phyloP scores from a whole-genome alignment of 2,113 vertebrate genomes.

The Nansenia antarctica region DNA sequence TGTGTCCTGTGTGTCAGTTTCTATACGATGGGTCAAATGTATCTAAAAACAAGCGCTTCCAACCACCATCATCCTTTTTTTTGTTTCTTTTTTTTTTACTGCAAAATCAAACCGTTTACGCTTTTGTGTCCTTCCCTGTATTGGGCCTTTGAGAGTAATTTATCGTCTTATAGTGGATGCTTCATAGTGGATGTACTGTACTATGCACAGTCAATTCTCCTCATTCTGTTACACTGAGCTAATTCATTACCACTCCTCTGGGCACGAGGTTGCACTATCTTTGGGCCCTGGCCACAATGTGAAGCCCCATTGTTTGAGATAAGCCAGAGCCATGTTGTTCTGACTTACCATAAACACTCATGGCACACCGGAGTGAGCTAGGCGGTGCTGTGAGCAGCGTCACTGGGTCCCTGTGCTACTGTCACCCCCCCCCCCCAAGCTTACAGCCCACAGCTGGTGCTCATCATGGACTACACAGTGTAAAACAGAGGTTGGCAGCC shows the following conservation, averaged over 20 bases:
- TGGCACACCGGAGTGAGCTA: constrained; percentile 12
- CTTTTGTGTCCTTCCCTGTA: no score
- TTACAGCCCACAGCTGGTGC: constrained; percentile 13
- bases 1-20: no score
- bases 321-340: constrained; percentile 1
- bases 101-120: no score
- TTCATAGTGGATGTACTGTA: no score
- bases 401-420: background rate
- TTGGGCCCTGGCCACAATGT: background rate
- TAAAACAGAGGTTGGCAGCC: background rate
- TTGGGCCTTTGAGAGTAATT: no score
- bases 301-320: background rate
- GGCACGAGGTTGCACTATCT: constrained; percentile 12
- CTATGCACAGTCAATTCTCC: background rate
- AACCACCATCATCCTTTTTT: no score
- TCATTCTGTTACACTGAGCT: background rate
- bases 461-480: background rate
- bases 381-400: background rate
- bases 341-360: constrained; percentile 18
- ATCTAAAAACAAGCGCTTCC: no score
- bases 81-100: no score
- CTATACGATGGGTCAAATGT: no score
- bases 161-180: no score
- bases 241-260: background rate
- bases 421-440: constrained; percentile 3